These are phyloP conservation scores for Heliocidaris erythrogramma DNA, from an alignment of 35 echinoderm and acorn worm species.

Conservation along the genomic window DNA sequence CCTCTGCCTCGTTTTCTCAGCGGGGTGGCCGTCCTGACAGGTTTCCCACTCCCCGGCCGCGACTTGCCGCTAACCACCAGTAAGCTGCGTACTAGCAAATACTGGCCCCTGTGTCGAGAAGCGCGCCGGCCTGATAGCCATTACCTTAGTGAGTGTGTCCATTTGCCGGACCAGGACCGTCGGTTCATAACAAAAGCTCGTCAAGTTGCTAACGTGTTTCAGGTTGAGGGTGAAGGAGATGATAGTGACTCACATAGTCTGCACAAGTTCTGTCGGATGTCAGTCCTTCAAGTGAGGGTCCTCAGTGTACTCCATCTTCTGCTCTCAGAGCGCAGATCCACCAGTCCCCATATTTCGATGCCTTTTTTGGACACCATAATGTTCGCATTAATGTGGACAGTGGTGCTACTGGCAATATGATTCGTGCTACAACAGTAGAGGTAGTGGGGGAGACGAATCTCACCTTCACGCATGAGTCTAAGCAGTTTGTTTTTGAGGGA, in stretches of 20 bases:
- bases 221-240: background rate
- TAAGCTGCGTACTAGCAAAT: background rate
- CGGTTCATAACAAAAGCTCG: slow-evolving; percentile 54
- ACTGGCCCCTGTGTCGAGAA: slow-evolving; percentile 52
- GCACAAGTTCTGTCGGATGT: background rate
- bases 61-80: background rate
- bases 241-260: background rate
- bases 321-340: background rate
- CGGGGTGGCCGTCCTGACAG: background rate
- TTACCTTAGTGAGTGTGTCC: slow-evolving; percentile 68
- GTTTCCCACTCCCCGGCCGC: background rate
- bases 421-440: slow-evolving; percentile 55
- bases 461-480: no score
- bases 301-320: background rate
- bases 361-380: slow-evolving; percentile 37
- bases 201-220: slow-evolving; percentile 47
- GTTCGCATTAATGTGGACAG: slow-evolving; percentile 65
- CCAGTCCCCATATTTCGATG: slow-evolving; percentile 57
- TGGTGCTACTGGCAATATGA: slow-evolving; percentile 72
- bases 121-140: slow-evolving; percentile 50
- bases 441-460: no score
- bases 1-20: background rate
- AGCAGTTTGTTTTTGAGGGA: no score
- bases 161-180: slow-evolving; percentile 51
- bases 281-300: background rate